A percentile compares a stretch with the other conserved stretches of the same genome.
phyloP scores from a whole-genome alignment of 2,797 vertebrate species.

The Halcyon smyrnensis region DNA sequence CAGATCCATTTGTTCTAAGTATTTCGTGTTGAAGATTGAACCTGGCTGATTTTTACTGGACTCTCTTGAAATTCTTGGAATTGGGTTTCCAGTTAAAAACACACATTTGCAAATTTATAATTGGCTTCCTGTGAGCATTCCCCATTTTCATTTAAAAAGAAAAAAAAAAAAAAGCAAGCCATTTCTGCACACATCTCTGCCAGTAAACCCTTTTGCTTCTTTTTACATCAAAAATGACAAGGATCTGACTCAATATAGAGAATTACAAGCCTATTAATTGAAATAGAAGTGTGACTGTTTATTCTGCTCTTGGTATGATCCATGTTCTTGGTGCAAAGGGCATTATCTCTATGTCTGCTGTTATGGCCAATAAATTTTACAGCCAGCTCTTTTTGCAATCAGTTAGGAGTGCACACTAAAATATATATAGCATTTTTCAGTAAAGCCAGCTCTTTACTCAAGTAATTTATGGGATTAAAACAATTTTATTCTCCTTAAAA shows the following conservation, averaged over 20 bases:
- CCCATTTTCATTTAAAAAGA: not conserved
- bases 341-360: slow-evolving; percentile 34
- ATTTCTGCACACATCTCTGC: not conserved
- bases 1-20: slow-evolving; percentile 33
- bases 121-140: slow-evolving; percentile 25
- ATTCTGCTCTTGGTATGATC: slow-evolving; percentile 37
- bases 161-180: not conserved
- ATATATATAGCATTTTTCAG: slow-evolving; percentile 57
- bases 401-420: slow-evolving; percentile 4
- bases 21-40: not conserved
- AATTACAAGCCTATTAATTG: slow-evolving; percentile 27
- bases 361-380: slow-evolving; percentile 46
- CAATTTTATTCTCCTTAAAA: slow-evolving; percentile 49
- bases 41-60: slow-evolving; percentile 20
- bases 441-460: slow-evolving; percentile 17
- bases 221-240: slow-evolving; percentile 5
- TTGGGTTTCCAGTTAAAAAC: slow-evolving; percentile 32
- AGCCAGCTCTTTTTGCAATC: slow-evolving; percentile 7
- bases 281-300: not conserved
- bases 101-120: slow-evolving; percentile 23
- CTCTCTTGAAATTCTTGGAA: slow-evolving; percentile 53
- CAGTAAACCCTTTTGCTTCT: slow-evolving; percentile 10
- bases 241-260: slow-evolving; percentile 3
- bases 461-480: slow-evolving; percentile 26
- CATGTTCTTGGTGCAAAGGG: slow-evolving; percentile 38